phyloP scores from a whole-genome alignment of 2,888 invertebrate genomes.

The Nowickia ferox region DNA sequence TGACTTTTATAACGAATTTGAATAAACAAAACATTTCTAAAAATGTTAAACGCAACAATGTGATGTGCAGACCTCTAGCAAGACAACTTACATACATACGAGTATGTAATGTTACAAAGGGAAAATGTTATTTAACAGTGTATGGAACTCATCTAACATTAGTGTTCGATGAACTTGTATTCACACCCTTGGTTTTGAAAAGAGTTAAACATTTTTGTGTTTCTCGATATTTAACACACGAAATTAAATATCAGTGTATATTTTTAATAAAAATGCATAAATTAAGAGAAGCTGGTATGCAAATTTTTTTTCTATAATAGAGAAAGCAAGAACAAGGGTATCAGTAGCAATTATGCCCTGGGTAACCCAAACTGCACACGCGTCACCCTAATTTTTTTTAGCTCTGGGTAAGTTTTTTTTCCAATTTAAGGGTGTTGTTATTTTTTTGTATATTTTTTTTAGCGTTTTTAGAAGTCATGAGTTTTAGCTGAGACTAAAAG shows the following conservation, averaged over 20 bases:
- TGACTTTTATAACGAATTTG: no score
- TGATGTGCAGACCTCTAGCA: no score
- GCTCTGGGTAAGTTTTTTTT: conserved; percentile 61
- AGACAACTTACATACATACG: no score
- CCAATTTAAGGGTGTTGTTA: conserved; percentile 65
- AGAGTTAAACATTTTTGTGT: conserved; percentile 66
- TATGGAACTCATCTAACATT: no score
- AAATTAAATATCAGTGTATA: conserved; percentile 67
- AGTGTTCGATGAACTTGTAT: no score
- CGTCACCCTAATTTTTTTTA: conserved; percentile 72
- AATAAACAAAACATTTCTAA: no score
- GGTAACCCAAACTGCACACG: conserved; percentile 55
- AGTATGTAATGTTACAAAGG: no score
- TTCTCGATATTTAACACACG: conserved; percentile 36
- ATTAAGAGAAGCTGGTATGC: conserved; percentile 73
- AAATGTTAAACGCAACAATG: no score
- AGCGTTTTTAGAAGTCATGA: conserved; percentile 2
- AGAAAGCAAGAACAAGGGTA: conserved; percentile 49
- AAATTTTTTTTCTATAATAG: conserved; percentile 68
- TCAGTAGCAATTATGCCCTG: conserved; percentile 72
- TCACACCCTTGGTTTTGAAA: conserved; percentile 34
- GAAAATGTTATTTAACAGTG: no score
- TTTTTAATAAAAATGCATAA: conserved; percentile 67
- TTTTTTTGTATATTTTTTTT: conserved; percentile 29
- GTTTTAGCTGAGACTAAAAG: not conserved